Percentiles rank a stretch among this genome's conserved stretches.
phyloP scores from a whole-genome alignment of 2,888 invertebrate species.

The Prosapia bicincta region DNA sequence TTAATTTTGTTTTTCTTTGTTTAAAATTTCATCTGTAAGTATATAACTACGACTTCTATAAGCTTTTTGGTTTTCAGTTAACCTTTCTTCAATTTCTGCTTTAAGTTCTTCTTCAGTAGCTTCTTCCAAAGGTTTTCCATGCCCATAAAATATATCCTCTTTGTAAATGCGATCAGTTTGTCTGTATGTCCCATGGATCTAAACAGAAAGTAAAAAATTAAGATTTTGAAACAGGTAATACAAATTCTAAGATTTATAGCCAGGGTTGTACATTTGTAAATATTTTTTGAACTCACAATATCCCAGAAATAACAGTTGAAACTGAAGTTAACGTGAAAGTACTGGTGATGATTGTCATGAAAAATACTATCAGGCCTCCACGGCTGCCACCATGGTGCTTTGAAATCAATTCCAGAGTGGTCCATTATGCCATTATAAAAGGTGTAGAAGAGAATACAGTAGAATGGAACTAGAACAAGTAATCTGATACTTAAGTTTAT shows the following conservation, averaged over 20 bases:
- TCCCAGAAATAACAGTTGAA: constrained; percentile 70
- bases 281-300: constrained; percentile 50
- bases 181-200: constrained; percentile 67
- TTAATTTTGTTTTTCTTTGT: not conserved
- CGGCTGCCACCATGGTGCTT: constrained; percentile 70
- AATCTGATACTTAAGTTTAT: not conserved
- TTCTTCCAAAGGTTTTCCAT: constrained; percentile 51
- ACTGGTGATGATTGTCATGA: constrained; percentile 75
- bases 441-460: constrained; percentile 49
- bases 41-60: constrained; percentile 41
- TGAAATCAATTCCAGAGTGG: constrained; percentile 72
- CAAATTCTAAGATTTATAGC: too few relatives aligned
- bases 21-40: not conserved
- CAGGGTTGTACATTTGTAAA: too few relatives aligned
- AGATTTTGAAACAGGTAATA: too few relatives aligned
- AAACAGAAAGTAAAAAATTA: constrained; percentile 38
- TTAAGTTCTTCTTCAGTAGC: constrained; percentile 52
- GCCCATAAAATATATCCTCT: constrained; percentile 63
- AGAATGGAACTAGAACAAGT: constrained; percentile 47
- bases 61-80: constrained; percentile 51
- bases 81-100: constrained; percentile 48
- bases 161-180: constrained; percentile 60
- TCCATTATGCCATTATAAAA: constrained; percentile 73
- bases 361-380: constrained; percentile 72
- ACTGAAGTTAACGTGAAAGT: constrained; percentile 73